phyloP scores from a whole-genome alignment of 2,888 invertebrate genomes.

The Encarsia formosa region DNA sequence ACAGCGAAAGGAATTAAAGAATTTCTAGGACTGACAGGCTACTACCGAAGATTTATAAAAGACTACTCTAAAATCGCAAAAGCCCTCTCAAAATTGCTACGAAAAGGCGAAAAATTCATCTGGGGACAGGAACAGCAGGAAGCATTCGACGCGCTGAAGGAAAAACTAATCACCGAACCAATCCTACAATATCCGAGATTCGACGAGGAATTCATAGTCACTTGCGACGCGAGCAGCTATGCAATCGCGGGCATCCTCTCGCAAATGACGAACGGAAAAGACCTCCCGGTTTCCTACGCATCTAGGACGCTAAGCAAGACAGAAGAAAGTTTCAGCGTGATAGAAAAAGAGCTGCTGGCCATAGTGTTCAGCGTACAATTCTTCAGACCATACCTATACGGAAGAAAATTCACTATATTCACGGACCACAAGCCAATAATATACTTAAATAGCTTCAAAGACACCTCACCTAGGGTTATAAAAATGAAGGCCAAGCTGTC shows the following conservation, averaged over 20 bases:
- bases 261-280: slow-evolving; percentile 10
- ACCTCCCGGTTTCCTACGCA: slow-evolving; percentile 20
- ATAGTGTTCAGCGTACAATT: slow-evolving; percentile 8
- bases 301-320: slow-evolving; percentile 11
- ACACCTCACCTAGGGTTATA: background rate
- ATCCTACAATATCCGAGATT: slow-evolving; percentile 25
- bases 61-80: slow-evolving; percentile 22
- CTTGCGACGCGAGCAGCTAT: slow-evolving; percentile 20
- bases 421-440: slow-evolving; percentile 27
- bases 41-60: background rate
- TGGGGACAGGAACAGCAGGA: slow-evolving; percentile 5
- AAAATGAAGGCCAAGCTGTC: slow-evolving; percentile 16
- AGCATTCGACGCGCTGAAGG: slow-evolving; percentile 14
- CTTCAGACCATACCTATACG: slow-evolving; percentile 9
- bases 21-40: background rate
- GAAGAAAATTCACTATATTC: slow-evolving; percentile 12
- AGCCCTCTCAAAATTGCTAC: slow-evolving; percentile 17
- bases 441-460: slow-evolving; percentile 10
- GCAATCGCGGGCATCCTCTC: slow-evolving; percentile 16
- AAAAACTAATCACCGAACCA: slow-evolving; percentile 19
- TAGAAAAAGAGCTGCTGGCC: slow-evolving; percentile 22
- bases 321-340: slow-evolving; percentile 20
- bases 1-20: background rate
- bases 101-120: slow-evolving; percentile 13
- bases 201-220: slow-evolving; percentile 19